These are phyloP conservation scores for Stylophora pistillata DNA, from an alignment of 64 coral and sea anemone genomes.

Conservation along the genomic window DNA sequence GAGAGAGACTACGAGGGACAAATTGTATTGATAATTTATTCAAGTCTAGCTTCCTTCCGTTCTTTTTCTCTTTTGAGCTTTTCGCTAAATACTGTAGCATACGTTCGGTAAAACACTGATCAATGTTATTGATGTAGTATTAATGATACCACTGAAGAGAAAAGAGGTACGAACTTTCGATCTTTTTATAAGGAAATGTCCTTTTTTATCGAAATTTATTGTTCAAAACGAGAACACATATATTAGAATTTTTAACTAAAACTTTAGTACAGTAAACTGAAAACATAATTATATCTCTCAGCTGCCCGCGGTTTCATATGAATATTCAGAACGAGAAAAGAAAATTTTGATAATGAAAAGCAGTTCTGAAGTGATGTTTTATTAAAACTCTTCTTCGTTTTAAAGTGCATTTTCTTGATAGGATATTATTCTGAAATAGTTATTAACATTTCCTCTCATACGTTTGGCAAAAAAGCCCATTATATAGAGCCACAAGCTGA, in stretches of 20 bases:
- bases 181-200: no score
- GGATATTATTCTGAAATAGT: not conserved
- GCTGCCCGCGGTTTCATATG: not conserved
- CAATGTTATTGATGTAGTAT: no score
- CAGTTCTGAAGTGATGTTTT: not conserved
- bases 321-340: not conserved
- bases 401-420: not conserved
- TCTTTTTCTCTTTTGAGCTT: no score
- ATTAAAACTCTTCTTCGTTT: not conserved
- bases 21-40: no score
- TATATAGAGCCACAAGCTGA: conserved; percentile 19
- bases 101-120: no score
- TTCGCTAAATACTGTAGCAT: no score
- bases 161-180: no score
- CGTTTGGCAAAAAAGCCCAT: conserved; percentile 1
- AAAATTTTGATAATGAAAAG: not conserved
- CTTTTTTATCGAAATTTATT: no score
- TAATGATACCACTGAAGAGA: no score
- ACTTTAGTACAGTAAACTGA: not conserved
- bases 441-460: conserved; percentile 8
- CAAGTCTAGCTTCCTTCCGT: no score
- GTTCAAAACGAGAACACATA: not conserved
- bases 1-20: no score
- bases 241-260: not conserved
- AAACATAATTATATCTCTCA: not conserved